Conservation (phyloP, 1,140 invertebrate genomes). For the Patella vulgata region DNA sequence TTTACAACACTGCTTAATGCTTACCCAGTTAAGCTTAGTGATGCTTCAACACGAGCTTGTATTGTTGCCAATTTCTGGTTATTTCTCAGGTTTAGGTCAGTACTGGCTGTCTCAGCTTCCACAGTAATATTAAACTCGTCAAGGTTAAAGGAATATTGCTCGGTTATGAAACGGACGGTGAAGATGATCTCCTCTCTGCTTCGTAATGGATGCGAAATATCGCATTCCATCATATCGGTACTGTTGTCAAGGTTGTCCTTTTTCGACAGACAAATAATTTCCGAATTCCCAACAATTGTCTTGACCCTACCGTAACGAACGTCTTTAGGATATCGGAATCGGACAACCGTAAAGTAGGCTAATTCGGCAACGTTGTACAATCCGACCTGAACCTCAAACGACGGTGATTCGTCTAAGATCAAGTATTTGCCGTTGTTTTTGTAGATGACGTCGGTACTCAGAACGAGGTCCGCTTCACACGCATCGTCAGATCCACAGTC, state of each 20-base stretch:
- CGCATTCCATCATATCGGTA: slow-evolving; percentile 14
- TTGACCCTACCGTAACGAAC: slow-evolving; percentile 20
- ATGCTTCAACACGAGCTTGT: neutral
- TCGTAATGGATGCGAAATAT: slow-evolving; percentile 18
- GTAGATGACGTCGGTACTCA: slow-evolving; percentile 17
- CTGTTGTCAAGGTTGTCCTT: slow-evolving; percentile 1
- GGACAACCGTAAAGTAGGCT: slow-evolving; percentile 30
- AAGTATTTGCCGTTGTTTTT: slow-evolving; percentile 10
- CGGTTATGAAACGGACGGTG: slow-evolving; percentile 24
- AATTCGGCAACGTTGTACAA: slow-evolving; percentile 30
- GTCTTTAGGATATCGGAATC: slow-evolving; percentile 25
- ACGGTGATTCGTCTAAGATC: slow-evolving; percentile 27
- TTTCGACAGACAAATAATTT: slow-evolving; percentile 9
- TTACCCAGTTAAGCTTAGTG: too few relatives aligned
- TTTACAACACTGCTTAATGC: too few relatives aligned
- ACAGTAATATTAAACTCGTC: slow-evolving; percentile 17
- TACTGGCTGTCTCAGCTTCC: slow-evolving; percentile 21
- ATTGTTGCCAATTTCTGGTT: slow-evolving; percentile 20
- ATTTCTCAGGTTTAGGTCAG: slow-evolving; percentile 1
- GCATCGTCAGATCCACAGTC: slow-evolving; percentile 32
- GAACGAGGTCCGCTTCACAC: slow-evolving; percentile 19
- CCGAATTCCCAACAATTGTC: slow-evolving; percentile 1
- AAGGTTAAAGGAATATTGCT: slow-evolving; percentile 14
- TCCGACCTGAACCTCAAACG: slow-evolving; percentile 29
- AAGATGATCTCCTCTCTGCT: slow-evolving; percentile 12